phyloP scores from a whole-genome alignment of 2,797 vertebrate genomes.

The Chelon auratus region DNA sequence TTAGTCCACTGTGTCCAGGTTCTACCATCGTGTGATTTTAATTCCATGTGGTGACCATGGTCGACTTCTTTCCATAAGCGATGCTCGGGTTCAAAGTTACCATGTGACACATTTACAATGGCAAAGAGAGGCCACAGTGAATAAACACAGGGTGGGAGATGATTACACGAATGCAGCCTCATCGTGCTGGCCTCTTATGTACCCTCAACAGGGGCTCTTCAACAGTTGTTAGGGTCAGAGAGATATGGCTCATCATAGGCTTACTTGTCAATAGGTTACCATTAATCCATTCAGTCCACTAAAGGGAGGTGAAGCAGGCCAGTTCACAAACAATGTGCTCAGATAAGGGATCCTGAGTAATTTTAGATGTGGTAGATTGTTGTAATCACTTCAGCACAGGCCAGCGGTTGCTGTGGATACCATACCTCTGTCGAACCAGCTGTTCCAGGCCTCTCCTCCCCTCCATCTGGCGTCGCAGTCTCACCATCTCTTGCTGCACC shows the following conservation, averaged over 20 bases:
- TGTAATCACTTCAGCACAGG: constrained; percentile 9
- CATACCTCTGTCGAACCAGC: constrained; percentile 85
- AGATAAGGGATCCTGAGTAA: constrained; percentile 1
- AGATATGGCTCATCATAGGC: constrained; percentile 6
- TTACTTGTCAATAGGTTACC: constrained; percentile 11
- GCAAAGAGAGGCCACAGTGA: not conserved
- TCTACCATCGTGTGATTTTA: not conserved
- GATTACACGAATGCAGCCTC: constrained; percentile 11
- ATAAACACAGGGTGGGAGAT: constrained; percentile 7
- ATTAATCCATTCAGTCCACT: constrained; percentile 15
- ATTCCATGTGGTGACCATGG: not conserved
- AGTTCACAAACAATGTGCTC: constrained; percentile 19
- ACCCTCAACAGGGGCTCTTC: not conserved
- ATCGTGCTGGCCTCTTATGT: not conserved
- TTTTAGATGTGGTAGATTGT: constrained; percentile 6
- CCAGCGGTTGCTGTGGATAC: constrained; percentile 43
- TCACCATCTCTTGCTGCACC: constrained; percentile 91
- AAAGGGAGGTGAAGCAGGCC: constrained; percentile 10
- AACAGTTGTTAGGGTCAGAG: constrained; percentile 11
- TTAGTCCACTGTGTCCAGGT: no score
- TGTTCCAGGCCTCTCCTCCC: constrained; percentile 83
- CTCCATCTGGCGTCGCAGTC: constrained; percentile 88
- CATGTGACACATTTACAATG: not conserved
- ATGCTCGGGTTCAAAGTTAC: not conserved
- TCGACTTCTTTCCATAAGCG: not conserved